Evolutionary conservation across 2,113 vertebrate species (phyloP).

Genomic region (Cisticola juncidis): DNA sequence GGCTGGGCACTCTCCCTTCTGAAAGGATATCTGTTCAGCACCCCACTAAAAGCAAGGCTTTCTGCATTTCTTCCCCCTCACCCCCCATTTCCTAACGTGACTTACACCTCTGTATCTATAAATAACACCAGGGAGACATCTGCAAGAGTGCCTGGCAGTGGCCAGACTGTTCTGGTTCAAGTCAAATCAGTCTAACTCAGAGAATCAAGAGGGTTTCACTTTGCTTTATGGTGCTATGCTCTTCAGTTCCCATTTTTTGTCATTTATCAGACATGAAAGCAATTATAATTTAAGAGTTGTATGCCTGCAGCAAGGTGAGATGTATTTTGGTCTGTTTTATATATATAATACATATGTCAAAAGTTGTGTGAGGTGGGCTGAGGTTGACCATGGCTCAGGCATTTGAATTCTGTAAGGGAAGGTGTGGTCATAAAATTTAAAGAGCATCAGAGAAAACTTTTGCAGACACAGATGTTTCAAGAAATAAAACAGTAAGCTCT

Average conservation of each 20-base stretch:
- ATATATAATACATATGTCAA: background rate
- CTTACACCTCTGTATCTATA: conserved; percentile 2
- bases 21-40: conserved; percentile 57
- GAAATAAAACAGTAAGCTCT: background rate
- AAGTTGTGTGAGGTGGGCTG: background rate
- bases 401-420: background rate
- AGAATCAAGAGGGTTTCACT: background rate
- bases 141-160: background rate
- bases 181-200: background rate
- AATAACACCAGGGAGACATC: background rate
- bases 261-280: background rate
- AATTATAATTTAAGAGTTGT: background rate
- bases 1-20: conserved; percentile 41
- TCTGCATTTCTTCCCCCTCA: background rate
- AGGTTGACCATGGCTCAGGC: background rate
- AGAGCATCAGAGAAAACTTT: background rate
- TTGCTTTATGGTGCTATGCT: background rate
- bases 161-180: background rate
- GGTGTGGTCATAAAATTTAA: background rate
- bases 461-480: background rate
- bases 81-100: background rate
- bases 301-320: background rate
- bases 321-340: background rate
- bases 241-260: background rate
- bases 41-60: background rate